phyloP scores from a whole-genome alignment of 2,113 vertebrate species.

The Saccopteryx bilineata region DNA sequence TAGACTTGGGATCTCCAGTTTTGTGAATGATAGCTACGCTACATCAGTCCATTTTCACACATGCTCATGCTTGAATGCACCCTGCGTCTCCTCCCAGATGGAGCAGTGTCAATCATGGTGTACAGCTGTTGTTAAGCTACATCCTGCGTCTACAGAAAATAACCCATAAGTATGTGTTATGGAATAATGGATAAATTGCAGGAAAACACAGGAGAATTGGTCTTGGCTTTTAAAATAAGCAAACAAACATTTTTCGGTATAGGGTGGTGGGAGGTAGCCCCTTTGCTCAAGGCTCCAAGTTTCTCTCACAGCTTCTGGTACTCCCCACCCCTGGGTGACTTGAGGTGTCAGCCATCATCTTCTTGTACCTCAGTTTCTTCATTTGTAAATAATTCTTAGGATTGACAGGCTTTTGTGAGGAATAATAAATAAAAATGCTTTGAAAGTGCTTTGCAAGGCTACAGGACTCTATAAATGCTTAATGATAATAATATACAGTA shows the following conservation, averaged over 20 bases:
- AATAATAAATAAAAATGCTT: conserved; percentile 68
- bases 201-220: conserved; percentile 58
- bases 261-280: not conserved
- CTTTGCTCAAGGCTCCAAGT: not conserved
- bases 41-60: conserved; percentile 72
- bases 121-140: conserved; percentile 50
- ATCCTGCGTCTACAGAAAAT: conserved; percentile 67
- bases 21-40: conserved; percentile 77
- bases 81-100: conserved; percentile 60
- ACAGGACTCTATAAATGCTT: conserved; percentile 71
- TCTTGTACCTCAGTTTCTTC: conserved; percentile 57
- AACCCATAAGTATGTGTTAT: conserved; percentile 46
- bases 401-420: conserved; percentile 14
- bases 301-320: not conserved
- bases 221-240: not conserved
- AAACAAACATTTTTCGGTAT: not conserved
- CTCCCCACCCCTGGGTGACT: not conserved
- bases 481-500: conserved; percentile 85
- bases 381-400: conserved; percentile 59
- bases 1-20: conserved; percentile 76
- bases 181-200: conserved; percentile 69
- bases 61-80: conserved; percentile 66
- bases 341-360: not conserved
- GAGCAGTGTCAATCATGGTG: conserved; percentile 68
- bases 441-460: conserved; percentile 59